Base-by-base conservation (phyloP, 35 echinoderm and acorn worm genomes). In the Chiridota heheva region DNA sequence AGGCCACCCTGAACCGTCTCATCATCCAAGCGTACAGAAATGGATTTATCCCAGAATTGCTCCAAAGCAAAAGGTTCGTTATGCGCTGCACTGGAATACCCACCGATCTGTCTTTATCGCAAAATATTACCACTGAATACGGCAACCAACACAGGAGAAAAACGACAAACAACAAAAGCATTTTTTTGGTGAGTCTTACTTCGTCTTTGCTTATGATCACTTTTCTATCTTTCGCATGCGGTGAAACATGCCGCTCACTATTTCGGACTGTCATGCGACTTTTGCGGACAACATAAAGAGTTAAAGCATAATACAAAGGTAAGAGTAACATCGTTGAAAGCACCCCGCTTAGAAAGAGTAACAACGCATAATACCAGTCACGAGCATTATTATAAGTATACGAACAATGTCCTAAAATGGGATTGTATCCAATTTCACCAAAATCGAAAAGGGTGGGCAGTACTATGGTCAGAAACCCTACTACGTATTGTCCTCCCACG, bases 11-110 rank as follows among this genome's bases (percentile, higher is more conserved):
- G 49, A 96, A 96, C 10, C 69, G 78, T 2, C 77, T 56, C 58
- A 81, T 90, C 87, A 90, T 85, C 81, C 87, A 90, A 40, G 87
- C 92, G 44, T 90, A 96, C 8, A 96, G 87, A 36, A 80, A 96
- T 2, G 91, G 91, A 41, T 96, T 96, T 2, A 96, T 18, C 3
- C 63, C 74, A 0, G 91, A 90, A 44, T 70, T 69, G 18, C 82
- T 47, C 91, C 91, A 96, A 2, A 89, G 20, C 49, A 85, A 62
- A n/a, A 89, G 58, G 42, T 89, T 89, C 0, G 86, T 89, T 36
- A 90, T 57, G 3, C 76, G 47, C 3, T 96, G 91, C 1, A 88
- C 53, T 7, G 77, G 47, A 2, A 58, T 70, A 20, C 86, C 58
- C 0, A 96, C 77, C 7, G 57, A 80, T 17, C 46, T 34, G 38